Base-by-base conservation (phyloP, 2,888 invertebrate genomes). In the Scaptomyza tumidula region DNA sequence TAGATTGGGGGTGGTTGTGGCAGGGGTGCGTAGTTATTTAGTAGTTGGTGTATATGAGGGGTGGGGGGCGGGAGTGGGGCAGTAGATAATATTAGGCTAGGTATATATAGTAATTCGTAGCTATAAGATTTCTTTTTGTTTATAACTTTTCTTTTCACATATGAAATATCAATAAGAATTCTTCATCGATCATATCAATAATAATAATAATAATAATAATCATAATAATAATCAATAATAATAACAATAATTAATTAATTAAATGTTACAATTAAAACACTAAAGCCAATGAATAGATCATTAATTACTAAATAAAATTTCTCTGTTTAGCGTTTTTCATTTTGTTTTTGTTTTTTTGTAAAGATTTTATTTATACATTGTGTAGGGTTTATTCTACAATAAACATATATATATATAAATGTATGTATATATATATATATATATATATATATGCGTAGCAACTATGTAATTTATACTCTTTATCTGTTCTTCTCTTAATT, bases 231-330 rank as follows among this genome's bases (percentile, higher is more conserved):
- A 69, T 73, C 62, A 75, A 75, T 71, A 80, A 80, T 78, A 80
- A 81, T 81, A 80, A 81, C 69, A 80, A 79, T 80, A 75, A 73
- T 75, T 75, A 71, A 76, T 73, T 71, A 74, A 75, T 71, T 79
- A 85, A 86, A 79, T 78, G 75, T 85, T 90, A 89, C 76, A 90
- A 81, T 86, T 90, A 89, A 82, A 90, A 88, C 88, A 88, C 82
- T 90, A 84, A 88, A 78, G 86, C 84, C 82, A 88, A 89, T 87
- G 86, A 87, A 84, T 87, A 80, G 80, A 86, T 86, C 82, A 85
- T 72, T 75, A 76, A 60, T 80, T 78, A 74, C 70, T 75, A 79
- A 48, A 68, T 69, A 78, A 70, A 39, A 39, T 46, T 54, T 63
- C 56, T 52, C 41, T 64, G 46, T 16, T 50, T 39, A 39, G 54